These are phyloP conservation scores for Lepidonotus clava DNA, from an alignment of 2,888 invertebrate genomes.

Conservation along the genomic window DNA sequence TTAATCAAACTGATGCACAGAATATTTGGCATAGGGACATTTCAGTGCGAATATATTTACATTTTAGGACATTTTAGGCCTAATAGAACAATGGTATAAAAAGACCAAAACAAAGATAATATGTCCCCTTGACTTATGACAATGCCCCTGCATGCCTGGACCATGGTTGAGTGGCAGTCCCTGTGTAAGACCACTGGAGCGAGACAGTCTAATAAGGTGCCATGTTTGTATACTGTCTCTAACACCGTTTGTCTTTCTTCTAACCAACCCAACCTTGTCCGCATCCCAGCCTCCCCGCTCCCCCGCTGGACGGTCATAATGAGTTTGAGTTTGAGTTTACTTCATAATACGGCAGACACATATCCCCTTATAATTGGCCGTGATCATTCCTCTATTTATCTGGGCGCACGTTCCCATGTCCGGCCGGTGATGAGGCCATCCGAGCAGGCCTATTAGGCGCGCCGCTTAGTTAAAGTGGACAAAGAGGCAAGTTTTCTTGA, in stretches of 20 bases:
- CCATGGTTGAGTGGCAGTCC: background rate
- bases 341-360: background rate
- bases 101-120: too few relatives aligned
- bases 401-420: background rate
- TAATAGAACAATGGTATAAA: too few relatives aligned
- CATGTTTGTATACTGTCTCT: too few relatives aligned
- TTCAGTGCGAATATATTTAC: too few relatives aligned
- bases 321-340: background rate
- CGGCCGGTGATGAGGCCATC: background rate
- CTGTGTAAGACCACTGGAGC: background rate
- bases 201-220: background rate
- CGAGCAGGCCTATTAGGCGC: background rate
- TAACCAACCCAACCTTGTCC: conserved; percentile 17
- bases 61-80: too few relatives aligned
- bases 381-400: background rate
- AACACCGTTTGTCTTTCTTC: too few relatives aligned
- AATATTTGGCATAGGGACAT: too few relatives aligned
- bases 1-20: too few relatives aligned
- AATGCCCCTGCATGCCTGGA: too few relatives aligned
- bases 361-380: conserved; percentile 11
- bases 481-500: too few relatives aligned
- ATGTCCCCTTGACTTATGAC: too few relatives aligned
- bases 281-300: background rate
- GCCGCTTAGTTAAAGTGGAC: background rate
- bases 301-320: background rate